A percentile compares a stretch with the other conserved stretches of the same genome.
Conservation (phyloP, 2,113 vertebrate genomes). For the Grammomys surdaster region DNA sequence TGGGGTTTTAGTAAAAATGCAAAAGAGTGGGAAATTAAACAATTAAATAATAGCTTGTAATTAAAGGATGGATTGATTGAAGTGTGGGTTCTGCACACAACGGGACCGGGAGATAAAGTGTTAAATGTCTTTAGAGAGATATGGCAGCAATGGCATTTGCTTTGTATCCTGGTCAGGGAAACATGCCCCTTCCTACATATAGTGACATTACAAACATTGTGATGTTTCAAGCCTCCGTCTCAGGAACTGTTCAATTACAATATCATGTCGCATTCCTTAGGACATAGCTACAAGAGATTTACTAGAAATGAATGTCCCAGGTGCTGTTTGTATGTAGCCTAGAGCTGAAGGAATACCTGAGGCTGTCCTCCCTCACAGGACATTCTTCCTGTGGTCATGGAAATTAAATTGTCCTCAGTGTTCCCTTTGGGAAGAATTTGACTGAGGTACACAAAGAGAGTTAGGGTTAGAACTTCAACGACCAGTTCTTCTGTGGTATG, state of each 20-base stretch:
- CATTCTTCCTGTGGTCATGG: not conserved
- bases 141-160: not conserved
- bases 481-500: not conserved
- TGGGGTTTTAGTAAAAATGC: conserved; percentile 22
- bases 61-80: not conserved
- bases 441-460: not conserved
- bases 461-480: not conserved
- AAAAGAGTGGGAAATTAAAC: not conserved
- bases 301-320: not conserved
- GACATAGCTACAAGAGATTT: not conserved
- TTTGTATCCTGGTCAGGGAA: not conserved
- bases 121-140: not conserved
- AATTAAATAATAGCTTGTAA: not conserved
- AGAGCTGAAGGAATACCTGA: not conserved
- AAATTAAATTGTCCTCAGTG: not conserved
- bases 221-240: not conserved
- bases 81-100: not conserved
- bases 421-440: not conserved
- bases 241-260: not conserved
- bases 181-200: not conserved
- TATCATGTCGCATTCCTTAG: not conserved
- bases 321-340: not conserved
- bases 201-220: not conserved
- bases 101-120: not conserved
- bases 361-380: not conserved